Evolutionary conservation across 2,888 invertebrate species (phyloP).

Genomic region (Nowickia ferox): DNA sequence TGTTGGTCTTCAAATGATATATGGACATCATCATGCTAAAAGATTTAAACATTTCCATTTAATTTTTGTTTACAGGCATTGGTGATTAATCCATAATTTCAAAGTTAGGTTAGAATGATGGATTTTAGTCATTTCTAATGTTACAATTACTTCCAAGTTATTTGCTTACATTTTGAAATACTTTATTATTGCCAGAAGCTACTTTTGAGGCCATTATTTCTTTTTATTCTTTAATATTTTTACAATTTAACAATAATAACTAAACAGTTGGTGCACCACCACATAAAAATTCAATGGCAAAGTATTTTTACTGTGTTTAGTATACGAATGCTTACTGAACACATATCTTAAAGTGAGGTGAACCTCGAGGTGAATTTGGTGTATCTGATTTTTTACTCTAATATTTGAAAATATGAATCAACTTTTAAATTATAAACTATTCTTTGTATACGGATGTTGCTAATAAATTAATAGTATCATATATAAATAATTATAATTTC

Average conservation of each 20-base stretch:
- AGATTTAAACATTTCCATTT: not conserved
- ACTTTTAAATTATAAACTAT: not conserved
- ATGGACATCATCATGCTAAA: slow-evolving; percentile 88
- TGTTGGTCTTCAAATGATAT: slow-evolving; percentile 98
- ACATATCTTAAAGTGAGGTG: not conserved
- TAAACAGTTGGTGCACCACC: slow-evolving; percentile 40
- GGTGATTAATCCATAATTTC: slow-evolving; percentile 27
- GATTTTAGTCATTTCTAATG: not conserved
- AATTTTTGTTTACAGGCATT: slow-evolving; percentile 35
- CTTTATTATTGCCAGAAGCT: slow-evolving; percentile 85
- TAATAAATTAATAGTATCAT: no score
- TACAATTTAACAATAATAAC: slow-evolving; percentile 14
- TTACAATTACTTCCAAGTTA: not conserved
- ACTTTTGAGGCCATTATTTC: slow-evolving; percentile 81
- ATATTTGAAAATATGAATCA: not conserved
- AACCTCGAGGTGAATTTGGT: no score
- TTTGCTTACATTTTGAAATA: slow-evolving; percentile 88
- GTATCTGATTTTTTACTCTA: no score
- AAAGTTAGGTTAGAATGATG: slow-evolving; percentile 70
- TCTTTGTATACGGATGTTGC: no score
- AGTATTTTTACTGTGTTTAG: slow-evolving; percentile 4
- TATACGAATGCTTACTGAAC: slow-evolving; percentile 27
- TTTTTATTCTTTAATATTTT: not conserved
- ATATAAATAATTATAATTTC: no score
- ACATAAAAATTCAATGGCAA: not conserved